These are phyloP conservation scores for Galeruca laticollis DNA, from an alignment of 2,888 invertebrate species.

Conservation along the genomic window DNA sequence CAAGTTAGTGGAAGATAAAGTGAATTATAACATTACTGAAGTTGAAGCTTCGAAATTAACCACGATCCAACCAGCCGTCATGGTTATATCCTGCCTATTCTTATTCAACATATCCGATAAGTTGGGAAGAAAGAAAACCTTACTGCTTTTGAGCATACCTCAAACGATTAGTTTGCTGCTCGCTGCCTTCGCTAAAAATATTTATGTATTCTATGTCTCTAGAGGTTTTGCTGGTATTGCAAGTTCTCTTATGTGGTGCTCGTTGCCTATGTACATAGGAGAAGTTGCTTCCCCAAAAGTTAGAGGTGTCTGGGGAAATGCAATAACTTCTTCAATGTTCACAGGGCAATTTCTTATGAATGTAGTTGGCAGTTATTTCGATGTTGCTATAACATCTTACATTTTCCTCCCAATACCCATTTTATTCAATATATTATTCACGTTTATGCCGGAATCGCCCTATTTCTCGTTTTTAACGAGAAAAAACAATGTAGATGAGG, in stretches of 20 bases:
- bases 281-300: constrained; percentile 34
- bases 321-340: constrained; percentile 6
- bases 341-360: constrained; percentile 27
- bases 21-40: constrained; percentile 55
- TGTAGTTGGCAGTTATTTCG: constrained; percentile 37
- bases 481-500: constrained; percentile 48
- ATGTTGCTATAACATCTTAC: constrained; percentile 63
- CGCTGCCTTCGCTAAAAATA: too few relatives aligned
- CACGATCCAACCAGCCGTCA: constrained; percentile 56
- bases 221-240: constrained; percentile 53
- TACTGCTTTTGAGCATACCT: constrained; percentile 52
- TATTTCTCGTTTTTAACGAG: constrained; percentile 50
- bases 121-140: too few relatives aligned
- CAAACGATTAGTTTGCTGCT: constrained; percentile 52
- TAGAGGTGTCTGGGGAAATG: constrained; percentile 35
- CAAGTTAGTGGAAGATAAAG: constrained; percentile 54
- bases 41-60: constrained; percentile 60
- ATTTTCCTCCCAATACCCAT: too few relatives aligned
- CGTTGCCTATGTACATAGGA: constrained; percentile 31
- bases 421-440: constrained; percentile 69
- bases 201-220: constrained; percentile 55
- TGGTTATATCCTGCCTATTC: constrained; percentile 50
- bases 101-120: constrained; percentile 53
- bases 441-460: constrained; percentile 72
- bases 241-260: too few relatives aligned